A percentile compares a stretch with the other conserved stretches of the same genome.
Conservation (phyloP, 2,797 vertebrate species). For the Phrynocephalus vlangalii region DNA sequence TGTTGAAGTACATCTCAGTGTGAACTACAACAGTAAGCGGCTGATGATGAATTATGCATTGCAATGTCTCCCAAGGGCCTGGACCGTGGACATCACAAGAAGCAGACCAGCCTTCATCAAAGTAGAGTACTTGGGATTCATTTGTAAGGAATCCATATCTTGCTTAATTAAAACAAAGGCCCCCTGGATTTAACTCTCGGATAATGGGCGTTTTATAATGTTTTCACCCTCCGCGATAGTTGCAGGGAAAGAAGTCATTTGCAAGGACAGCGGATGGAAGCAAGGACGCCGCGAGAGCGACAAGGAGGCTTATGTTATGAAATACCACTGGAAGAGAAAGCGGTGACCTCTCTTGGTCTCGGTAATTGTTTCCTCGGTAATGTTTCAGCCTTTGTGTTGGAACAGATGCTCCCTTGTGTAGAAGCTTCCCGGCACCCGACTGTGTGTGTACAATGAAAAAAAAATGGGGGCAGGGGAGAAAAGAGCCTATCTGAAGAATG, state of each 20-base stretch:
- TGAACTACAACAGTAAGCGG: background rate
- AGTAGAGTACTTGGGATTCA: background rate
- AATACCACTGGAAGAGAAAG: background rate
- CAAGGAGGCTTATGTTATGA: background rate
- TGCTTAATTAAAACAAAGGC: constrained; percentile 12
- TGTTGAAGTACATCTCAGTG: background rate
- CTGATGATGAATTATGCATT: constrained; percentile 17
- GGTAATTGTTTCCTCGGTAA: background rate
- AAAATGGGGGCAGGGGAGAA: too few species aligned
- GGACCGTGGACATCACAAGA: constrained; percentile 13
- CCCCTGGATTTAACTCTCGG: background rate
- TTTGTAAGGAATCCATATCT: background rate
- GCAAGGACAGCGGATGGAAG: background rate
- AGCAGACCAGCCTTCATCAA: background rate
- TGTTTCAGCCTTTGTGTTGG: background rate
- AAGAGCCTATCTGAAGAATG: background rate
- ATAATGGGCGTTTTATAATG: background rate
- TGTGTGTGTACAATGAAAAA: background rate
- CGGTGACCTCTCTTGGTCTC: background rate
- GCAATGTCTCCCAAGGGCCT: background rate
- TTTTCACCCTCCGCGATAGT: background rate
- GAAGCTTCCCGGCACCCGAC: background rate
- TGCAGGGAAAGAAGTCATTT: background rate
- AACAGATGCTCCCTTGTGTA: background rate
- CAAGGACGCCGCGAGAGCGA: background rate